These are phyloP conservation scores for Bombus consobrinus DNA, from an alignment of 1,140 invertebrate species.

Conservation along the genomic window DNA sequence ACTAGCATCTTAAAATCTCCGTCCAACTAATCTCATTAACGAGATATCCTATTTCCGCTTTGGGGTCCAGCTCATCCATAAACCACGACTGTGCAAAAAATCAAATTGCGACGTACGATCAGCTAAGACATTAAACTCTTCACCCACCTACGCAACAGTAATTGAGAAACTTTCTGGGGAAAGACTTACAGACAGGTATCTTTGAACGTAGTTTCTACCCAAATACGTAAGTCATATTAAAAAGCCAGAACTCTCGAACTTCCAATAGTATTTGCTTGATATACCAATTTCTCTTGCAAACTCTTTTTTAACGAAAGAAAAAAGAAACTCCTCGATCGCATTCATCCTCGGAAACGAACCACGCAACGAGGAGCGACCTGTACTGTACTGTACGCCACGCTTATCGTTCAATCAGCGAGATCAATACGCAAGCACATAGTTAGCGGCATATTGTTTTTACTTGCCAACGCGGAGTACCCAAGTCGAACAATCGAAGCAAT, in stretches of 20 bases:
- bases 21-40: background rate
- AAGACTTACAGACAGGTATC: background rate
- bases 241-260: no score
- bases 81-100: background rate
- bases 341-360: background rate
- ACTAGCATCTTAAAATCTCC: background rate
- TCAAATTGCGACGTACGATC: background rate
- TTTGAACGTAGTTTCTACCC: background rate
- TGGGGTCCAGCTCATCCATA: background rate
- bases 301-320: no score
- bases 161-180: background rate
- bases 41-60: background rate
- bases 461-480: background rate
- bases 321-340: background rate
- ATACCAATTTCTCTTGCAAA: no score
- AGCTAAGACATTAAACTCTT: background rate
- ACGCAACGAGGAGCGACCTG: background rate
- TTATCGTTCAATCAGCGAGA: slow-evolving; percentile 19
- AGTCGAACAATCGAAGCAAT: slow-evolving; percentile 40
- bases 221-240: no score
- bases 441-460: background rate
- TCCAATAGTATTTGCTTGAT: no score
- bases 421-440: slow-evolving; percentile 16
- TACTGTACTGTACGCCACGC: background rate
- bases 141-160: background rate